Percentiles rank a stretch among this genome's conserved stretches.
Evolutionary conservation across 2,113 vertebrate genomes (phyloP).

Genomic region (Chelonoidis abingdonii): DNA sequence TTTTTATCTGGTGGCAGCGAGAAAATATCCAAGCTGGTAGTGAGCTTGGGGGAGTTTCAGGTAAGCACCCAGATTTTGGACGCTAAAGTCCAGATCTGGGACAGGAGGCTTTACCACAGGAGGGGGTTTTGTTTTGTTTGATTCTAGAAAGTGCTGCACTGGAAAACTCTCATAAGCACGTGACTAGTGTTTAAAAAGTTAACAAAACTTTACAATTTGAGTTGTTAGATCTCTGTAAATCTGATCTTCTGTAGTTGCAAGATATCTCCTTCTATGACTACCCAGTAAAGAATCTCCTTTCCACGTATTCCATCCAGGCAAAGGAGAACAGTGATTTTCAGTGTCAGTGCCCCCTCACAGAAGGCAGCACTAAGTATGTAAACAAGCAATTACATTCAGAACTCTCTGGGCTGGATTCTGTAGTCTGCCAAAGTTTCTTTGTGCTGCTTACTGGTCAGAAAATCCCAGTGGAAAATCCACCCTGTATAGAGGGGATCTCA

Average conservation of each 20-base stretch:
- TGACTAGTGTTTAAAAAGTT: neutral
- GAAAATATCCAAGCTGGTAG: no score
- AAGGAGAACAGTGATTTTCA: neutral
- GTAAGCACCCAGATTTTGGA: no score
- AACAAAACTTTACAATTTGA: neutral
- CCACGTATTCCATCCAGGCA: neutral
- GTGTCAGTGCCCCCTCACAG: neutral
- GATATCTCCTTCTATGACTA: constrained; percentile 19
- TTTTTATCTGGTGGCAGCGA: no score
- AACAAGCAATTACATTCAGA: neutral
- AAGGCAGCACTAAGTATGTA: neutral
- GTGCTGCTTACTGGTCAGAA: neutral
- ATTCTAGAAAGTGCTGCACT: neutral
- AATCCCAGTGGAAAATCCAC: neutral
- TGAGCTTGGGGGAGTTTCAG: no score
- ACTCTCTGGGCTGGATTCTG: neutral
- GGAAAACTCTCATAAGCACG: constrained; percentile 21
- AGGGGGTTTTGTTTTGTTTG: neutral
- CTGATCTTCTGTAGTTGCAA: constrained; percentile 19
- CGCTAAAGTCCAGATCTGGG: no score
- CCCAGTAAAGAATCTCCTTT: neutral
- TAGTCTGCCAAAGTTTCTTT: neutral
- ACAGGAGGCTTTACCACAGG: no score
- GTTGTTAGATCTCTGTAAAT: neutral
- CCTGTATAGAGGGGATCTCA: neutral